A percentile compares a stretch with the other conserved stretches of the same genome.
Evolutionary conservation across 2,888 invertebrate species (phyloP).

Genomic region (Notocelia uddmanniana): DNA sequence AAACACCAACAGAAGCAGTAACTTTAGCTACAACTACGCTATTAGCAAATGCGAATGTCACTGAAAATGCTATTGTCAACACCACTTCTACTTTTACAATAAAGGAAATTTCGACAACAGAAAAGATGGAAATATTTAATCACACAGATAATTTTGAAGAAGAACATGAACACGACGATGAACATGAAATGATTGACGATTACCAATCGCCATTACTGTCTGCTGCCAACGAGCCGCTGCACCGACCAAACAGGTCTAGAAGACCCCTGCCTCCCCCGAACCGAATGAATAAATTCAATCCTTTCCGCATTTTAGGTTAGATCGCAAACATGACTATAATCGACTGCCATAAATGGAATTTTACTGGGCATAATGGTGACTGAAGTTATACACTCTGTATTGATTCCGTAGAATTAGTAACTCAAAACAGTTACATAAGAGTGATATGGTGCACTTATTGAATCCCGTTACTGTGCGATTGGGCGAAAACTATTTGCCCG

Average conservation of each 20-base stretch:
- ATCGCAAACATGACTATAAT: slow-evolving; percentile 50
- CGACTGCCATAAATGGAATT: slow-evolving; percentile 64
- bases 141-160: slow-evolving; percentile 44
- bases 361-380: slow-evolving; percentile 59
- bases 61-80: slow-evolving; percentile 41
- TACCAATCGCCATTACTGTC: slow-evolving; percentile 79
- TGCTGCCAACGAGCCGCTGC: slow-evolving; percentile 76
- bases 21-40: slow-evolving; percentile 35
- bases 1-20: slow-evolving; percentile 1
- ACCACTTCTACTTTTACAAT: slow-evolving; percentile 47
- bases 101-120: slow-evolving; percentile 39
- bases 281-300: slow-evolving; percentile 77
- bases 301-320: slow-evolving; percentile 82
- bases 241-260: slow-evolving; percentile 73
- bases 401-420: slow-evolving; percentile 60
- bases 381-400: slow-evolving; percentile 62
- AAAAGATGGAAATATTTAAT: slow-evolving; percentile 43
- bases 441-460: slow-evolving; percentile 80
- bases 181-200: slow-evolving; percentile 65
- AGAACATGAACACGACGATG: slow-evolving; percentile 49
- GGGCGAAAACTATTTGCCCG: slow-evolving; percentile 11
- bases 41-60: slow-evolving; percentile 36
- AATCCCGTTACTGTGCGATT: slow-evolving; percentile 33
- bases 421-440: slow-evolving; percentile 62
- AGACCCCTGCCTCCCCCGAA: slow-evolving; percentile 71